These are phyloP conservation scores for Piscicola geometra DNA, from an alignment of 2,888 invertebrate genomes.

Conservation along the genomic window DNA sequence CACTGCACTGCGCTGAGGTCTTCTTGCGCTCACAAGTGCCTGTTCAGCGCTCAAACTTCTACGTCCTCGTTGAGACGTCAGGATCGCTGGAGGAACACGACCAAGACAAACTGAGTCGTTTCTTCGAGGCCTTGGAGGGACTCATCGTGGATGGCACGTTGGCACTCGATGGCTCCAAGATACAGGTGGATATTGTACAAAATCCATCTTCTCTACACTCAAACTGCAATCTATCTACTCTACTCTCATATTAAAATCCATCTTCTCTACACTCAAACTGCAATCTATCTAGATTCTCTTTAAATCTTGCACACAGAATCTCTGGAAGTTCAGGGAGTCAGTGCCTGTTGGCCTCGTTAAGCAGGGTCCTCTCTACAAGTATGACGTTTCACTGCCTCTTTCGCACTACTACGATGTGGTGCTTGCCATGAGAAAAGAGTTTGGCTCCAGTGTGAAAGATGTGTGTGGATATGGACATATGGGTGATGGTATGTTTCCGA, in stretches of 20 bases:
- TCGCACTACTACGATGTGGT: conserved; percentile 78
- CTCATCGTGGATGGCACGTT: conserved; percentile 77
- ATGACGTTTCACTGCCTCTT: conserved; percentile 86
- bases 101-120: conserved; percentile 74
- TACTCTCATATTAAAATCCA: neutral
- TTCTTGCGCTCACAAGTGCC: conserved; percentile 61
- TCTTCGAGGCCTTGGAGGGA: conserved; percentile 72
- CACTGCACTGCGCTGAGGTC: conserved; percentile 66
- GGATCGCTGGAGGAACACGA: conserved; percentile 82
- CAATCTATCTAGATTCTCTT: neutral
- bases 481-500: conserved; percentile 70
- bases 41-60: conserved; percentile 46
- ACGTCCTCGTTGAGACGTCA: conserved; percentile 55
- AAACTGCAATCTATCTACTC: neutral
- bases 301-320: conserved; percentile 44
- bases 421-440: conserved; percentile 56
- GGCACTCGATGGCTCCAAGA: conserved; percentile 75
- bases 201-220: too few species aligned
- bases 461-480: conserved; percentile 89
- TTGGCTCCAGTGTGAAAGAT: conserved; percentile 52
- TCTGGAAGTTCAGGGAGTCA: conserved; percentile 82
- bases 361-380: conserved; percentile 88
- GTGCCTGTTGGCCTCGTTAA: conserved; percentile 71
- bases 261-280: neutral
- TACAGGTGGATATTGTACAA: conserved; percentile 61